These are phyloP conservation scores for Acropternis orthonyx DNA, from an alignment of 2,797 vertebrate species.

Conservation along the genomic window DNA sequence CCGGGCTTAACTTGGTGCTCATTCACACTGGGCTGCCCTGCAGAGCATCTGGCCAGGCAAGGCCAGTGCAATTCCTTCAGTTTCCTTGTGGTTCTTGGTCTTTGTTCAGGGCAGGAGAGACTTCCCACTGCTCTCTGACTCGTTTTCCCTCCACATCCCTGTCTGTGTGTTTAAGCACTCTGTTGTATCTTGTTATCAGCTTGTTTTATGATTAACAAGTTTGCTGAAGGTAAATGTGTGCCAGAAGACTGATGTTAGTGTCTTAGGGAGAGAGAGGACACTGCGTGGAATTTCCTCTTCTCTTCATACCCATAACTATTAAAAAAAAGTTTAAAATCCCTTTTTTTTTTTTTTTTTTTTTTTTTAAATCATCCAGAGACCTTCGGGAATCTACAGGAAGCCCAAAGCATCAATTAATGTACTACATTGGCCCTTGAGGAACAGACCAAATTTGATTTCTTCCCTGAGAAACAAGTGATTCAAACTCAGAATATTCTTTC, in stretches of 20 bases:
- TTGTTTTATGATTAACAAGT: not conserved
- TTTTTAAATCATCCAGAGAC: not conserved
- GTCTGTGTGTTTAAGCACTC: not conserved
- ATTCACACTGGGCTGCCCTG: not conserved
- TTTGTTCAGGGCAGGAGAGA: not conserved
- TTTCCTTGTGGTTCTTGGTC: not conserved
- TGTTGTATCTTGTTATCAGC: not conserved
- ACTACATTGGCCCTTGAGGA: not conserved
- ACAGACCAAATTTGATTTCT: not conserved
- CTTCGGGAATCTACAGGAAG: not conserved
- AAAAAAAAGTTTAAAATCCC: not conserved
- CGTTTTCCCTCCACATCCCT: accelerated
- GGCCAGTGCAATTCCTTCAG: not conserved
- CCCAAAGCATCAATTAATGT: not conserved
- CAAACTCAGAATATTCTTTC: not conserved
- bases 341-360: not conserved
- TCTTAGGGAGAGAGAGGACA: not conserved
- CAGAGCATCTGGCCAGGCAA: too few relatives aligned
- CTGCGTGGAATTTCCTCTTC: not conserved
- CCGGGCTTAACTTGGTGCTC: not conserved
- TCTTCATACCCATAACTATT: not conserved
- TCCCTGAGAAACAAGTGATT: not conserved
- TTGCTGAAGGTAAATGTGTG: not conserved
- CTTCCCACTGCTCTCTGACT: not conserved
- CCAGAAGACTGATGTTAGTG: not conserved